Conservation (phyloP, 2,888 invertebrate species). For the Cheilosia vernalis region DNA sequence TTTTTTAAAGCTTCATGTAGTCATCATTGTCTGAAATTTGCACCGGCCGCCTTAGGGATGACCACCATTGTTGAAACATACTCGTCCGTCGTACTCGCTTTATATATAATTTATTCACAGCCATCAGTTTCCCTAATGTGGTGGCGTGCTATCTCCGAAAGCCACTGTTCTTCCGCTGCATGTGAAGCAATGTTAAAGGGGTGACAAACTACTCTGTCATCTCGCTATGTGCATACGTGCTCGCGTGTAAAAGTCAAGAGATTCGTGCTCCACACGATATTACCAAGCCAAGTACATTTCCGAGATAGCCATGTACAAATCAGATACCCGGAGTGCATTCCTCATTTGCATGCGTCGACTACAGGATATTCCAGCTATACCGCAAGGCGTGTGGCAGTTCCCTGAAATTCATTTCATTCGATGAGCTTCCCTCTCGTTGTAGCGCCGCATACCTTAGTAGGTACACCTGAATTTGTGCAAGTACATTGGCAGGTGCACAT, state of each 20-base stretch:
- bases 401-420: conserved; percentile 11
- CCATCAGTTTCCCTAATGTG: conserved; percentile 15
- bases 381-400: neutral
- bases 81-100: neutral
- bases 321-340: conserved; percentile 49
- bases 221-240: conserved; percentile 51
- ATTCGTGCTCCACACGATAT: conserved; percentile 40
- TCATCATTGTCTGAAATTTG: too few relatives aligned
- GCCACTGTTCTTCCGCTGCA: conserved; percentile 16
- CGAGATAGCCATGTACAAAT: conserved; percentile 59
- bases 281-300: conserved; percentile 34
- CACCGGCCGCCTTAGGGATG: too few relatives aligned
- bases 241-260: conserved; percentile 33
- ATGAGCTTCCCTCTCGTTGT: neutral
- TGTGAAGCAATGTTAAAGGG: neutral
- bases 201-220: conserved; percentile 48
- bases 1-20: too few relatives aligned
- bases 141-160: neutral
- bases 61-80: neutral
- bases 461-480: neutral
- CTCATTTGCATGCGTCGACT: conserved; percentile 54
- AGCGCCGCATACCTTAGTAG: conserved; percentile 1
- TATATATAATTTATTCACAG: conserved; percentile 16
- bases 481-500: neutral
- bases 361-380: conserved; percentile 27